A percentile compares a stretch with the other conserved stretches of the same genome.
These are phyloP conservation scores for Phylloscopus whistleri DNA, from an alignment of 2,113 vertebrate species.

Conservation along the genomic window DNA sequence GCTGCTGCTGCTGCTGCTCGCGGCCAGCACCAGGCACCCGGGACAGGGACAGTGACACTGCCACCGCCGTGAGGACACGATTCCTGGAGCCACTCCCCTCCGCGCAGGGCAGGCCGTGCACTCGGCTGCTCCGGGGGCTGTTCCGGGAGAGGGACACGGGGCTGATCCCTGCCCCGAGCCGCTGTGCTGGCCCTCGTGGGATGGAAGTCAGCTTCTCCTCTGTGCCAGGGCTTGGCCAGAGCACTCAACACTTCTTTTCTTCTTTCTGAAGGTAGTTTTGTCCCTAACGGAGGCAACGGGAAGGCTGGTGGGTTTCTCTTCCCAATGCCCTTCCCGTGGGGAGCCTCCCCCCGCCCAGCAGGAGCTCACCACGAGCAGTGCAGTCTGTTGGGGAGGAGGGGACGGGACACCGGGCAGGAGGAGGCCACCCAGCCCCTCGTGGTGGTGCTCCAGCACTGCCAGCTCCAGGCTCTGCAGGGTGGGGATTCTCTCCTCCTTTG, in stretches of 20 bases:
- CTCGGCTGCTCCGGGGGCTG: neutral
- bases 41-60: neutral
- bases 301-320: neutral
- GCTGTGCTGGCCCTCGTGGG: neutral
- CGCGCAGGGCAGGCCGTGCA: fast-evolving
- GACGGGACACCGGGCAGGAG: neutral
- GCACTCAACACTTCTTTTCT: neutral
- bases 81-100: neutral
- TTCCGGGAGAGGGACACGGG: neutral
- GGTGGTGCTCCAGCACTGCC: neutral
- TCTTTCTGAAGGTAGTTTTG: slow-evolving; percentile 23
- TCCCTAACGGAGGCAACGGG: neutral
- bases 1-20: neutral
- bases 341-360: neutral
- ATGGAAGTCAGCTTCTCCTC: neutral
- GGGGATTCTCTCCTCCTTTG: neutral
- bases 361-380: fast-evolving
- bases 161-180: neutral
- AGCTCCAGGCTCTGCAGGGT: fast-evolving
- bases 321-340: neutral
- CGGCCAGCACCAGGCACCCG: neutral
- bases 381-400: neutral
- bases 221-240: neutral
- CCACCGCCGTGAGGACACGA: neutral
- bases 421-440: neutral